A percentile compares a stretch with the other conserved stretches of the same genome.
phyloP scores from a whole-genome alignment of 2,113 vertebrate species.

The Cebidichthys violaceus region DNA sequence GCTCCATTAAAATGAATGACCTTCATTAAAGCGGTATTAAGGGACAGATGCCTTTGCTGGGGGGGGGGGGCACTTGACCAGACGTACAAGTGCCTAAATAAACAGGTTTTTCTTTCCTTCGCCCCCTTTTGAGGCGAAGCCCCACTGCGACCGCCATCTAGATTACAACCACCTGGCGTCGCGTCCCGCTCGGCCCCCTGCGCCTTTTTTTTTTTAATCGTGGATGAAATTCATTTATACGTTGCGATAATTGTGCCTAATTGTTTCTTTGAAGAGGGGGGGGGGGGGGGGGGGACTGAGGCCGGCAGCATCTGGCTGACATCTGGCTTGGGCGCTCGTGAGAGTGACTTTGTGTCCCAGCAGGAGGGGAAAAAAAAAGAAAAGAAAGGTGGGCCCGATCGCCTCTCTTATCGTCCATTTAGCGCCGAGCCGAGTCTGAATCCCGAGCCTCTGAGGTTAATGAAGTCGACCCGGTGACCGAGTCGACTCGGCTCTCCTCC shows the following conservation, averaged over 20 bases:
- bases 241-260: constrained; percentile 85
- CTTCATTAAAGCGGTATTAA: constrained; percentile 82
- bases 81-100: constrained; percentile 80
- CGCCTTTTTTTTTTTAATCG: too few relatives aligned
- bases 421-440: constrained; percentile 34
- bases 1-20: constrained; percentile 85
- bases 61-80: constrained; percentile 75
- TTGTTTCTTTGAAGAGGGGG: constrained; percentile 88
- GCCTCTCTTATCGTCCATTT: constrained; percentile 57
- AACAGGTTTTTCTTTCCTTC: constrained; percentile 78
- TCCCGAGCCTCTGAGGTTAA: constrained; percentile 42
- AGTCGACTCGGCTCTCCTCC: constrained; percentile 44
- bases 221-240: constrained; percentile 87
- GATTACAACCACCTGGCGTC: constrained; percentile 86
- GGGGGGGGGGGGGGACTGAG: constrained; percentile 69
- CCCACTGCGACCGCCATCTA: constrained; percentile 64
- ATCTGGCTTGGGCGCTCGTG: constrained; percentile 70
- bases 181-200: constrained; percentile 55
- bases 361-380: too few relatives aligned
- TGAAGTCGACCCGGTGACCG: constrained; percentile 42
- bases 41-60: constrained; percentile 74
- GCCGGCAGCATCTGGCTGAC: constrained; percentile 81
- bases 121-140: constrained; percentile 58
- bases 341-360: constrained; percentile 73
- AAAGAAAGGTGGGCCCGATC: constrained; percentile 60